Evolutionary conservation across 2,888 invertebrate genomes (phyloP).

Genomic region (Scelioninae gen. 1): DNA sequence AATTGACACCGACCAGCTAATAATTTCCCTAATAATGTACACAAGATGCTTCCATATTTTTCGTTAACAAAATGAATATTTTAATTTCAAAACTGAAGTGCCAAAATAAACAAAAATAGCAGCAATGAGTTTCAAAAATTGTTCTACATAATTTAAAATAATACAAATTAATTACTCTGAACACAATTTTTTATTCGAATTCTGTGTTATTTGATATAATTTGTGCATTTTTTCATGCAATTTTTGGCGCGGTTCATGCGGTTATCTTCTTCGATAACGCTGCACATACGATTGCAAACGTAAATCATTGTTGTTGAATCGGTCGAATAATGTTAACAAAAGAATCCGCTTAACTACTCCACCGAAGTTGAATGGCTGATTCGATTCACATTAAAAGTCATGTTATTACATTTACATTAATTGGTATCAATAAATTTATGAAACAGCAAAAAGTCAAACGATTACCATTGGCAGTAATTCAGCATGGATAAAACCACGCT

Average conservation of each 20-base stretch:
- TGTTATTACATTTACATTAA: constrained; percentile 14
- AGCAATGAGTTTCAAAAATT: too few relatives aligned
- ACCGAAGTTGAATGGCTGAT: constrained; percentile 6
- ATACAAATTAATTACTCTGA: not conserved
- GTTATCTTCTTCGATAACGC: not conserved
- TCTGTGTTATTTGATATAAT: too few relatives aligned
- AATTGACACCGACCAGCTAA: too few relatives aligned
- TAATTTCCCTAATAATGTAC: too few relatives aligned
- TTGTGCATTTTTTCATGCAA: too few relatives aligned
- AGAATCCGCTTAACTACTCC: constrained; percentile 11
- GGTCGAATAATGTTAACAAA: constrained; percentile 18
- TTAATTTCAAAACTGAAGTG: too few relatives aligned
- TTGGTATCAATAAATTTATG: constrained; percentile 20
- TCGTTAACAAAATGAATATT: too few relatives aligned
- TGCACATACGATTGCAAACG: not conserved
- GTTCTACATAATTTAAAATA: too few relatives aligned
- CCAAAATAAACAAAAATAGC: too few relatives aligned
- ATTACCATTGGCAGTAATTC: not conserved
- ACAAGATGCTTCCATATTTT: too few relatives aligned
- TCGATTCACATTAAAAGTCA: constrained; percentile 6
- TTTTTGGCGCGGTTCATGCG: too few relatives aligned
- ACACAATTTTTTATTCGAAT: too few relatives aligned
- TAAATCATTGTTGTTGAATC: constrained; percentile 3
- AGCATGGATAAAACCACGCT: not conserved
- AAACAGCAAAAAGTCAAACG: constrained; percentile 4